These are phyloP conservation scores for Muscicapa striata DNA, from an alignment of 2,797 vertebrate genomes.

Conservation along the genomic window DNA sequence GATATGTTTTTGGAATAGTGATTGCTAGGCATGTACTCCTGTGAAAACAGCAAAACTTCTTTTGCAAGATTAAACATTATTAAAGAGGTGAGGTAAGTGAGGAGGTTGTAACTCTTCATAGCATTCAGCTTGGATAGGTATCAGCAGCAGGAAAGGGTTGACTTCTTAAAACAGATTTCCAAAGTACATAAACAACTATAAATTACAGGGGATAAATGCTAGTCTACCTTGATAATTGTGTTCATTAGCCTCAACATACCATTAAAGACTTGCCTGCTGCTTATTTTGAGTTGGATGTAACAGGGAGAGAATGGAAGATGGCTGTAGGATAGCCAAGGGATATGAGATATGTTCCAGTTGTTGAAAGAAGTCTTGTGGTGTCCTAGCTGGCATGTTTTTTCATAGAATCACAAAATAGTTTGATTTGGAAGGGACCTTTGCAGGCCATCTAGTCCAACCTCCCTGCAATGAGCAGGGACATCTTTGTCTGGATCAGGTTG, in stretches of 20 bases:
- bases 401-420: background rate
- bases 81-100: background rate
- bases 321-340: background rate
- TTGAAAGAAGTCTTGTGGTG: background rate
- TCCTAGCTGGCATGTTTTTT: background rate
- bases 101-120: background rate
- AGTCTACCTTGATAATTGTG: background rate
- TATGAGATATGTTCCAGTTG: background rate
- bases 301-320: background rate
- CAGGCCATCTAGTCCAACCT: background rate
- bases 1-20: slow-evolving; percentile 50
- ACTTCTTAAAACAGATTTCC: background rate
- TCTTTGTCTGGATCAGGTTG: background rate
- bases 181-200: background rate
- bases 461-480: background rate
- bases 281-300: background rate
- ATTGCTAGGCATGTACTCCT: slow-evolving; percentile 14
- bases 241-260: background rate
- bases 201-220: background rate
- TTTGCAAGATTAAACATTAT: background rate
- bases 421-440: background rate
- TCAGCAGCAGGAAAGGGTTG: background rate
- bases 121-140: background rate
- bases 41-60: slow-evolving; percentile 6
- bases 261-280: background rate